Evolutionary conservation across 2,888 invertebrate genomes (phyloP).

Genomic region (Chymomyza caudatula): DNA sequence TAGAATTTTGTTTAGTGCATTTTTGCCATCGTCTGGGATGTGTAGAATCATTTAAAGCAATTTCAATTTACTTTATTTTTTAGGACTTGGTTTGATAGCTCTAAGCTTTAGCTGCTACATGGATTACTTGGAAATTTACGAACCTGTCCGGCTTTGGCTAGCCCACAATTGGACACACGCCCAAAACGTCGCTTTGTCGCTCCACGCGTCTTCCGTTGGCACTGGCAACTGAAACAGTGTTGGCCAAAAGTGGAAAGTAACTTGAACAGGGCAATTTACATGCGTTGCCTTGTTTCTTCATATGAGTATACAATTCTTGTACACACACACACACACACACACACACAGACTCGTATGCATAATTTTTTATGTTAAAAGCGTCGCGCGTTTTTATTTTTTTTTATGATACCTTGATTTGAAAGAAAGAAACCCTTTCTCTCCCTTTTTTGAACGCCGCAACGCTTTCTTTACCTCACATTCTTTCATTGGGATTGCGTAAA

Average conservation of each 20-base stretch:
- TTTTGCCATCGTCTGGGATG: not conserved
- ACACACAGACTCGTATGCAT: constrained; percentile 15
- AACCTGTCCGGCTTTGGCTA: constrained; percentile 31
- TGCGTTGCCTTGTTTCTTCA: constrained; percentile 34
- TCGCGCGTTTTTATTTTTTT: constrained; percentile 58
- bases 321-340: not conserved
- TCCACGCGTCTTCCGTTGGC: constrained; percentile 41
- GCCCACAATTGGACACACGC: constrained; percentile 29
- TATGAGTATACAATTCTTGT: constrained; percentile 9
- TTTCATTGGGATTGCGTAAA: constrained; percentile 63
- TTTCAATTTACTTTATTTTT: not conserved
- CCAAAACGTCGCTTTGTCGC: constrained; percentile 18
- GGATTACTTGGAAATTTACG: constrained; percentile 29
- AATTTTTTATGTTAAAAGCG: constrained; percentile 64
- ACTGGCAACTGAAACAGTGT: constrained; percentile 49
- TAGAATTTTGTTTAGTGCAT: not conserved
- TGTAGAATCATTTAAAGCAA: not conserved
- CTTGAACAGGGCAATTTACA: constrained; percentile 59
- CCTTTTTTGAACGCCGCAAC: constrained; percentile 4
- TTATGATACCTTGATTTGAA: constrained; percentile 33
- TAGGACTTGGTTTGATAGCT: constrained; percentile 6
- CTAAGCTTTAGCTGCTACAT: constrained; percentile 38
- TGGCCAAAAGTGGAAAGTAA: constrained; percentile 64
- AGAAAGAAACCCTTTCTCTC: constrained; percentile 67
- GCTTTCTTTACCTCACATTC: constrained; percentile 40